Base-by-base conservation (phyloP, 2,113 vertebrate species). In the Periophthalmodon schlosseri region DNA sequence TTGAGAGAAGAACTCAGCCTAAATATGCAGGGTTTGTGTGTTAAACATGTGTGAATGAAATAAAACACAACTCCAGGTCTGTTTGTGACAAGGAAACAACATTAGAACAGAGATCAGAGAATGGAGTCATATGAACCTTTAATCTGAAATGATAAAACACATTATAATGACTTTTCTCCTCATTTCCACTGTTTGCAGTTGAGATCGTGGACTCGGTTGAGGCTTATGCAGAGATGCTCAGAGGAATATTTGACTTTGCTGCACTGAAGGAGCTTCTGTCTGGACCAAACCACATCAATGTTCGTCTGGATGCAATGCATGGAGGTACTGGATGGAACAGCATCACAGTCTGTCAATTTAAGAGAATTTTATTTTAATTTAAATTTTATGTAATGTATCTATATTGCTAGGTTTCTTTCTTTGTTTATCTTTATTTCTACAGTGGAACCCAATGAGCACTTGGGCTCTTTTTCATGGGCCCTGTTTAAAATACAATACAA, bases 131-230 rank as follows among this genome's bases (percentile, higher is more conserved):
- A 28, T 28, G 28, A 11, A n/a, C 9, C n/a, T 20, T 7, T 39
- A 65, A 65, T n/a, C 34, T n/a, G 7, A 56, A 9, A 56, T 56
- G 20, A 56, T n/a, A 54, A 56, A 8, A 56, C 52, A n/a, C 8
- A 54, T 5, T 64, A 16, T 28, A 10, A 34, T 46, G 2, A 60
- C 23, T 34, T 61, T 24, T 61, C 1, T 61, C 78, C 74, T 71
- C 52, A 54, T 74, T 12, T 69, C 74, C 14, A 4, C 73, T 72
- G 70, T 44, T 79, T 68, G 50, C 91, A 99, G 98, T 99, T 91
- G 98, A 99, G 90, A 97, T 99, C 46, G 95, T 99, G 91, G 98
- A 99, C 79, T 99, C 96, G 0, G 98, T 99, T 65, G 97, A 97
- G 68, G 95, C 95, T 23, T 99, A 99, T 1, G 96, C 95, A 0